Evolutionary conservation across 2,113 vertebrate species (phyloP).

Genomic region (Rissa tridactyla): DNA sequence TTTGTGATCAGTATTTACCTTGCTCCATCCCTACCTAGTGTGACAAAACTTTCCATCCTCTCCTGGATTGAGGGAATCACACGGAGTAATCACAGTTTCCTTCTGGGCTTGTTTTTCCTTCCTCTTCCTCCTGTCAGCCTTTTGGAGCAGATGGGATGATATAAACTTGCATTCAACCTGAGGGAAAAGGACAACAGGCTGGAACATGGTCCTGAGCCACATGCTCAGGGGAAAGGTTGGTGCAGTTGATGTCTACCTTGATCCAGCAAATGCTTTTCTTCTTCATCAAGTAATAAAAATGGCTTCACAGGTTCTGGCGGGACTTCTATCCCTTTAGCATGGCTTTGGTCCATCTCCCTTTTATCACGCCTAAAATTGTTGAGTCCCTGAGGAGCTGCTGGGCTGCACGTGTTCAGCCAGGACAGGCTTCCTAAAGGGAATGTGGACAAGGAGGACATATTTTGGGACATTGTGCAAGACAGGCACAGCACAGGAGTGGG

Average conservation of each 20-base stretch:
- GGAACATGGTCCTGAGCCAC: not conserved
- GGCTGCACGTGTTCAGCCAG: not conserved
- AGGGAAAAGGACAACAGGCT: not conserved
- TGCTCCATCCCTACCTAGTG: not conserved
- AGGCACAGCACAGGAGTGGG: not conserved
- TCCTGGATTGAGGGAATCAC: not conserved
- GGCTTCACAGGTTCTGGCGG: not conserved
- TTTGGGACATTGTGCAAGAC: not conserved
- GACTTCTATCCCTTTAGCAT: not conserved
- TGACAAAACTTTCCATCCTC: not conserved
- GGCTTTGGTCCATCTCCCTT: not conserved
- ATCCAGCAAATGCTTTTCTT: not conserved
- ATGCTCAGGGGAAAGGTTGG: not conserved
- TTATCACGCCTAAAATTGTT: not conserved
- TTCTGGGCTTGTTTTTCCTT: not conserved
- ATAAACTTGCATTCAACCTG: not conserved
- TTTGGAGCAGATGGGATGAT: not conserved
- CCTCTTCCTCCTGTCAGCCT: not conserved
- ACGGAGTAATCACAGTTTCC: not conserved
- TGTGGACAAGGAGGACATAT: not conserved
- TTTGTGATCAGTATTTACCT: not conserved
- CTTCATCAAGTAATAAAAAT: not conserved
- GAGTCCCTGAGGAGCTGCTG: not conserved
- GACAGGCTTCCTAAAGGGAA: not conserved
- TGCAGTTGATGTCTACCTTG: not conserved